Evolutionary conservation across 2,888 invertebrate genomes (phyloP), one percentile per base, ranked within the genome.

Genomic region (Idaea aversata): DNA sequence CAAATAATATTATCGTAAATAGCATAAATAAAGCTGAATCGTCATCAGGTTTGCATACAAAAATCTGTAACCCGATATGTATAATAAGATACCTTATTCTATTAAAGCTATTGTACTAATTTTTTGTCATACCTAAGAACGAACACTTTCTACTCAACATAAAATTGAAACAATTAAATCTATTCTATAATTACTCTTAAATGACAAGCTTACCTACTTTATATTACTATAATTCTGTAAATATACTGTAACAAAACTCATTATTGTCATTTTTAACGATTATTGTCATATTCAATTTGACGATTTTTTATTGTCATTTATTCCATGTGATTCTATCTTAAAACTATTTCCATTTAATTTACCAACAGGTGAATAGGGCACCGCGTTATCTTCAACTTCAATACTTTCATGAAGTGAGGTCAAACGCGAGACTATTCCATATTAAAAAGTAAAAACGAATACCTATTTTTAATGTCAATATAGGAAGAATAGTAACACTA

Each of bases 21-120:
- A 25, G 25, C 25, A 25, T 25, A 25, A 25, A 25, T 1, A 25
- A 25, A 25, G 25, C 25, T 25, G 1, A 25, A 25, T 25, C 25
- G 25, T 13, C 47, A 47, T 13, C 13, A 47, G 13, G 47, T 7
- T 13, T 47, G 10, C 47, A 47, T 47, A 47, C 47, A 6, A 7
- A 47, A 47, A 13, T 13, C 3, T 47, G 5, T 47, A 47, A 47
- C 47, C 47, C 47, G 47, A 47, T 47, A 7, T 47, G 47, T 47
- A 47, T 25, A 13, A 4, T 47, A 3, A 47, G 7, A 47, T 13
- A 13, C 13, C 6, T 13, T 47, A 47, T 47, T 66, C 88, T 92
- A 91, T 91, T 92, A 91, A 92, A 92, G 92, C 91, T 92, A 91
- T 89, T 75, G 84, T 75, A 80, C 91, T 91, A 91, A 85, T 84